Percentiles rank a stretch among this genome's conserved stretches.
phyloP scores from a whole-genome alignment of 2,888 invertebrate genomes.

The Eupithecia exiguata region DNA sequence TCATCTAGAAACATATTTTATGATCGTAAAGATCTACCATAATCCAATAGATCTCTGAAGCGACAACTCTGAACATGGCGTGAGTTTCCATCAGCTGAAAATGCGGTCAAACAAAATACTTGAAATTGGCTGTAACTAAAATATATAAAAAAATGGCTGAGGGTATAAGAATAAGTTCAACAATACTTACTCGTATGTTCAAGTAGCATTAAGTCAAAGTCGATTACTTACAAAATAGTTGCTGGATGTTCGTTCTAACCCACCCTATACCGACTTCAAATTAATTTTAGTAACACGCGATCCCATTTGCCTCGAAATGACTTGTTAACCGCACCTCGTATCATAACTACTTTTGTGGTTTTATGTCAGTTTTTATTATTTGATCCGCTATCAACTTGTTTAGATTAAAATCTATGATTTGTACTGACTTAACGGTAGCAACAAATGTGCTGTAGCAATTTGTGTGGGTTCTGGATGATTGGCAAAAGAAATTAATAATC shows the following conservation, averaged over 20 bases:
- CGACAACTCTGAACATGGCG: no score
- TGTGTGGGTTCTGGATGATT: neutral
- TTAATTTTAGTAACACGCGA: conserved; percentile 80
- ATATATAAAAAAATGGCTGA: neutral
- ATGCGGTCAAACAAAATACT: no score
- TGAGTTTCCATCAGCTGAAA: no score
- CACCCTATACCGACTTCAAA: conserved; percentile 51
- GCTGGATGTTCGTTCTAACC: conserved; percentile 26
- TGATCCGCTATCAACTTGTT: conserved; percentile 61
- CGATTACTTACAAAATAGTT: conserved; percentile 15
- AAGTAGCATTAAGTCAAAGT: conserved; percentile 12
- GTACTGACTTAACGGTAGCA: conserved; percentile 45
- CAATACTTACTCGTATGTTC: neutral
- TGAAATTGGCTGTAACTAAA: no score
- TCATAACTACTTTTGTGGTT: conserved; percentile 66
- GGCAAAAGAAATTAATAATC: neutral
- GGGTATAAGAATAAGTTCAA: neutral
- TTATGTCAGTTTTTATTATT: conserved; percentile 65
- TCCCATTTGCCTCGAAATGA: conserved; percentile 71
- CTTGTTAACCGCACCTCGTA: conserved; percentile 66
- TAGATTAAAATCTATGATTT: conserved; percentile 60
- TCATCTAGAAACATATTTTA: no score
- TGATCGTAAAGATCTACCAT: neutral
- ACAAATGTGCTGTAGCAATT: conserved; percentile 35
- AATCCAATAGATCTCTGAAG: neutral